These are phyloP conservation scores for Axis porcinus DNA, from an alignment of 2,113 vertebrate genomes.

Conservation along the genomic window DNA sequence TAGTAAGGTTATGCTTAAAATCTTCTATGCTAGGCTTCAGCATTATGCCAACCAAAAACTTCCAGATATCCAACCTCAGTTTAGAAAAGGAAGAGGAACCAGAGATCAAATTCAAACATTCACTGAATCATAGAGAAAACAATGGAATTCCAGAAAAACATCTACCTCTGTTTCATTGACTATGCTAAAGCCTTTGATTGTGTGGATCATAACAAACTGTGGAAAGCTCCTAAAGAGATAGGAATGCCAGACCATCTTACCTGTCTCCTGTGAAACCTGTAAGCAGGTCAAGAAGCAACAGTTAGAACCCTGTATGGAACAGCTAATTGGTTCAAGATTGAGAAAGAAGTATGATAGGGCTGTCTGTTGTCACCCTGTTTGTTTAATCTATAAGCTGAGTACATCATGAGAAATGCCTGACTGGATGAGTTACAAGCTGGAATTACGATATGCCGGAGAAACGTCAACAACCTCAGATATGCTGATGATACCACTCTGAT, in stretches of 20 bases:
- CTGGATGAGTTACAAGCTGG: not conserved
- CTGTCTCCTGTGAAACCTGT: not conserved
- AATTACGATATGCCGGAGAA: not conserved
- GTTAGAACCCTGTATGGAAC: not conserved
- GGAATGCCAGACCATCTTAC: not conserved
- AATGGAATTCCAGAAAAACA: not conserved
- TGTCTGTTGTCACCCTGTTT: not conserved
- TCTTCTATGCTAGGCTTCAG: not conserved
- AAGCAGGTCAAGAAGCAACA: not conserved
- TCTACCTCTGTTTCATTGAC: not conserved
- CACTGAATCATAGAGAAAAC: not conserved
- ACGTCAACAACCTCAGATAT: not conserved
- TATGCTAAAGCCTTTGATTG: not conserved
- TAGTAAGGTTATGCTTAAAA: not conserved
- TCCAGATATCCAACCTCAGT: not conserved
- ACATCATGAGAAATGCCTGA: not conserved
- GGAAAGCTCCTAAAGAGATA: not conserved
- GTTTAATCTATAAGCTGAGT: not conserved
- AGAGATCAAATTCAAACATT: not conserved
- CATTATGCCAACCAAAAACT: not conserved
- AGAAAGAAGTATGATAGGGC: not conserved
- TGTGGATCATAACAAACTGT: not conserved
- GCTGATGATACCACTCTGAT: not conserved
- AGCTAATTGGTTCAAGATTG: not conserved
- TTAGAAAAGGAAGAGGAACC: not conserved